Evolutionary conservation across 92 coral and sea anemone genomes (phyloP), one percentile per base, ranked within the genome.

Genomic region (Bergia puertoricense): DNA sequence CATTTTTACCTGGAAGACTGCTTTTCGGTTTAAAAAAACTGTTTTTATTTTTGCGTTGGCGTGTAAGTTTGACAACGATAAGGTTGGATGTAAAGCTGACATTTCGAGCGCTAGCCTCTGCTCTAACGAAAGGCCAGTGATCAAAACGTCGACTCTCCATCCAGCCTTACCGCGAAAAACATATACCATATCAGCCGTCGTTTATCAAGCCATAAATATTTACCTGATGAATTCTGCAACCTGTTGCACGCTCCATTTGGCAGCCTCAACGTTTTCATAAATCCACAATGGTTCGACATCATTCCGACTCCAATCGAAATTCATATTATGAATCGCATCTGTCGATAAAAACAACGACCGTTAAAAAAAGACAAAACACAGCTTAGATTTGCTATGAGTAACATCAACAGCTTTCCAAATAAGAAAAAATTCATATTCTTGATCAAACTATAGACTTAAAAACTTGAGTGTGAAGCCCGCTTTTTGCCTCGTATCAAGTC

Each of bases 251-350:
- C 92, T 89, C 99, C 99, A 97, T 59, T 95, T 97, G 9, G 99
- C 94, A 18, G 98, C 99, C 74, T 94, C 94, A 5, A 97, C 96
- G 92, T 97, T 95, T 81, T 97, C 98, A 85, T 93, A 97, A 90
- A 95, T 88, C 99, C 99, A 97, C 42, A 97, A 86, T 0, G 98
- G 97, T 66, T 97, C 99, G 30, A 95, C 94, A 56, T 95, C 98
- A 51, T 91, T 91, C 20, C 98, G 93, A 11, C 94, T 89, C 94
- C 98, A 95, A 80, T 95, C 98, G 81, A 92, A 95, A 71, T 86
- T 89, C 89, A 92, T 92, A 68, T 85, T 89, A 81, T 93, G 95
- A 30, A 92, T 87, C 50, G 93, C 92, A 89, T 95, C 98, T 95
- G 90, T 36, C 67, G 51, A 56, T 2, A 30, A 84, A 72, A 40